Percentiles rank a stretch among this genome's conserved stretches.
phyloP scores from a whole-genome alignment of 2,888 invertebrate genomes.

The Prosopocoilus inquinatus region DNA sequence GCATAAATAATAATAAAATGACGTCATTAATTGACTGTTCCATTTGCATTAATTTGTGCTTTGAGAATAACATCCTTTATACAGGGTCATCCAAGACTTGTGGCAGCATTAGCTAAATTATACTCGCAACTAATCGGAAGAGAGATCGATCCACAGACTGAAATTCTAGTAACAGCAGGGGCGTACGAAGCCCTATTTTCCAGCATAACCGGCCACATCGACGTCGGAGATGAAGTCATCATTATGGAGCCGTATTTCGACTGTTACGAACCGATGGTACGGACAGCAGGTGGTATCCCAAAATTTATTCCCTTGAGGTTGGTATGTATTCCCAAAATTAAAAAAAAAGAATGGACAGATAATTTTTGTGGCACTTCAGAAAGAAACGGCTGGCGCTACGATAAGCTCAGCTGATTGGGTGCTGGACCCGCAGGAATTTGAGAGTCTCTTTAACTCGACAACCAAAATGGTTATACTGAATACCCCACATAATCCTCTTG shows the following conservation, averaged over 20 bases:
- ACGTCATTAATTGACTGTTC: background rate
- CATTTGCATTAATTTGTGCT: too few species aligned
- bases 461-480: conserved; percentile 97
- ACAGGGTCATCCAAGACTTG: conserved; percentile 89
- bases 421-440: conserved; percentile 78
- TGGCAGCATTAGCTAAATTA: conserved; percentile 78
- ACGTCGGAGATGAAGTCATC: conserved; percentile 86
- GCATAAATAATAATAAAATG: background rate
- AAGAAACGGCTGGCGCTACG: conserved; percentile 1
- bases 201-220: conserved; percentile 78
- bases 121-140: conserved; percentile 77
- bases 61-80: conserved; percentile 31
- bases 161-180: conserved; percentile 86
- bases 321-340: conserved; percentile 52
- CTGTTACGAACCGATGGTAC: conserved; percentile 95
- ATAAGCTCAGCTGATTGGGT: conserved; percentile 79
- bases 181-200: conserved; percentile 94
- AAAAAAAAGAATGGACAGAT: background rate
- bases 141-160: conserved; percentile 78
- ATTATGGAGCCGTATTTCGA: conserved; percentile 99
- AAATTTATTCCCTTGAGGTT: conserved; percentile 84
- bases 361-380: background rate
- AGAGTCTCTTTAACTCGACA: conserved; percentile 74
- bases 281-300: conserved; percentile 81
- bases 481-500: conserved; percentile 96